Conservation (phyloP, 2,888 invertebrate species). For the Agonopterix subpropinquella region DNA sequence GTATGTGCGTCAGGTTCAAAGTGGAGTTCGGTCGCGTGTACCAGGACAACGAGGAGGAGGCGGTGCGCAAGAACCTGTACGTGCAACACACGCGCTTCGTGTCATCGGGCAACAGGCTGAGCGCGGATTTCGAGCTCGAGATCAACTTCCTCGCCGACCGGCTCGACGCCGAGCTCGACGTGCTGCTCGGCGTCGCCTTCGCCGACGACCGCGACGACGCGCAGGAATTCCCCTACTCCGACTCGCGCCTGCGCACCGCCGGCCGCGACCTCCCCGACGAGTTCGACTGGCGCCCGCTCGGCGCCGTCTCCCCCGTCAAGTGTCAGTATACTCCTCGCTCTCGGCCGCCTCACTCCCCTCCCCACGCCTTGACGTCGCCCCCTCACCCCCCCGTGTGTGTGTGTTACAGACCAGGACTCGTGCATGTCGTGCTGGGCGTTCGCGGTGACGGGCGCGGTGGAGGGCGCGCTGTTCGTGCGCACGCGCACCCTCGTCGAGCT, state of each 20-base stretch:
- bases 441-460: constrained; percentile 58
- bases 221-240: constrained; percentile 40
- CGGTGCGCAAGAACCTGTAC: constrained; percentile 48
- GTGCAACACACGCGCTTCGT: constrained; percentile 43
- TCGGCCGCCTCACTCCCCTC: background rate
- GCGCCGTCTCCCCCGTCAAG: constrained; percentile 52
- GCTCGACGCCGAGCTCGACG: constrained; percentile 36
- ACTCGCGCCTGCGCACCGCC: constrained; percentile 21
- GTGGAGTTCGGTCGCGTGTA: constrained; percentile 34
- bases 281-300: constrained; percentile 57
- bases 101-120: constrained; percentile 48
- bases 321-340: constrained; percentile 31
- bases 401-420: constrained; percentile 38
- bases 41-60: constrained; percentile 42
- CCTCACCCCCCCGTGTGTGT: background rate
- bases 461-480: constrained; percentile 53
- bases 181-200: constrained; percentile 32
- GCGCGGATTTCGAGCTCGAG: constrained; percentile 39
- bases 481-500: constrained; percentile 47
- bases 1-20: constrained; percentile 32
- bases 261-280: constrained; percentile 33
- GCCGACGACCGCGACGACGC: constrained; percentile 13
- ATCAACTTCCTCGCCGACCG: constrained; percentile 48
- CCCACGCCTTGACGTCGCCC: background rate
- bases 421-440: constrained; percentile 65